Evolutionary conservation across 2,113 vertebrate genomes (phyloP).

Genomic region (Campylorhamphus procurvoides): DNA sequence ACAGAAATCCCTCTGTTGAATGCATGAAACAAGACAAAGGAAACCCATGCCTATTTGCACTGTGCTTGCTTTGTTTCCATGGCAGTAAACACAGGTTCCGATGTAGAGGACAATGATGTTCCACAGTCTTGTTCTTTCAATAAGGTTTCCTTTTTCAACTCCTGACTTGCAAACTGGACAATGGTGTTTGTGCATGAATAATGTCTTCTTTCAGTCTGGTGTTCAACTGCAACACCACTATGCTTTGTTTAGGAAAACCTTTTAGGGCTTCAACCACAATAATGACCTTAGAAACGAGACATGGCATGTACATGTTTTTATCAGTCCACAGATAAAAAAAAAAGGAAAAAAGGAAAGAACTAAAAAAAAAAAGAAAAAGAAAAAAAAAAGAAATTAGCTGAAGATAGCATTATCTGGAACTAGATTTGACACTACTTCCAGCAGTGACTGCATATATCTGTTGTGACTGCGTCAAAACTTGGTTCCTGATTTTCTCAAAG

Average conservation of each 20-base stretch:
- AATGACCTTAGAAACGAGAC: background rate
- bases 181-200: background rate
- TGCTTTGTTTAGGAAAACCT: conserved; percentile 18
- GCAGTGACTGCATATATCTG: background rate
- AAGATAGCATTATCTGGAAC: background rate
- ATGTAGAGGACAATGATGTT: conserved; percentile 19
- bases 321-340: background rate
- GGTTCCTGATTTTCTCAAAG: background rate
- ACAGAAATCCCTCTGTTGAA: conserved; percentile 45
- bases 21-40: background rate
- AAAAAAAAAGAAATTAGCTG: background rate
- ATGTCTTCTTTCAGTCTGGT: background rate
- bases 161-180: background rate
- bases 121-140: conserved; percentile 19
- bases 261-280: background rate
- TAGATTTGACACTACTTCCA: background rate
- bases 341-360: background rate
- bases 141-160: background rate
- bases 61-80: conserved; percentile 20
- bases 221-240: background rate
- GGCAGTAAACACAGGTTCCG: conserved; percentile 43
- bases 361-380: background rate
- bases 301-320: background rate
- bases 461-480: background rate
- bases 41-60: background rate